phyloP scores from a whole-genome alignment of 2,888 invertebrate genomes.

The Colletes collaris region DNA sequence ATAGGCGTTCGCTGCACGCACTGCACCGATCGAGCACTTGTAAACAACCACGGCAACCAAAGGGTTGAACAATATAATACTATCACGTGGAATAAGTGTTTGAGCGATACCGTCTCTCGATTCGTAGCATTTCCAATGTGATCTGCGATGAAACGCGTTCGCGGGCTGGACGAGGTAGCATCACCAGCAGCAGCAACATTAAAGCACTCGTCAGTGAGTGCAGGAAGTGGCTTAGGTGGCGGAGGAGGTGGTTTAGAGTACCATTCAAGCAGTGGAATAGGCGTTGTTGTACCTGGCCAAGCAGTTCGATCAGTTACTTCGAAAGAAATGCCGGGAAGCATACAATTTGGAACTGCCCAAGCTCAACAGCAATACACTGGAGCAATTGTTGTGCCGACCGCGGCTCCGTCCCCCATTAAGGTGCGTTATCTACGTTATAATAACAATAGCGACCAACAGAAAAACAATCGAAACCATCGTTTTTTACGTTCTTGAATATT shows the following conservation, averaged over 20 bases:
- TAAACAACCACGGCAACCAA: not conserved
- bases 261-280: conserved; percentile 81
- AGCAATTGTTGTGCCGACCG: conserved; percentile 81
- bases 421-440: conserved; percentile 65
- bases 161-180: conserved; percentile 82
- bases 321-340: conserved; percentile 83
- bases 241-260: conserved; percentile 77
- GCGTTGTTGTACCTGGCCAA: conserved; percentile 80
- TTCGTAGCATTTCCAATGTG: conserved; percentile 86
- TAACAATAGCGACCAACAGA: conserved; percentile 4
- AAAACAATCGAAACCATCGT: not conserved
- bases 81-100: not conserved
- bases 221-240: conserved; percentile 82
- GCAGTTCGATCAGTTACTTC: conserved; percentile 80
- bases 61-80: not conserved
- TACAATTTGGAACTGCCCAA: conserved; percentile 82
- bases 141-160: conserved; percentile 88
- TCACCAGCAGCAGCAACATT: conserved; percentile 84
- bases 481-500: not conserved
- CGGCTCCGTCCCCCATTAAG: conserved; percentile 81
- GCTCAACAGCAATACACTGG: conserved; percentile 81
- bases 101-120: conserved; percentile 19
- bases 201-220: conserved; percentile 83
- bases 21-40: not conserved
- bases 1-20: not conserved